Base-by-base conservation (phyloP, 2,113 vertebrate species). In the Eptatretus burgeri region DNA sequence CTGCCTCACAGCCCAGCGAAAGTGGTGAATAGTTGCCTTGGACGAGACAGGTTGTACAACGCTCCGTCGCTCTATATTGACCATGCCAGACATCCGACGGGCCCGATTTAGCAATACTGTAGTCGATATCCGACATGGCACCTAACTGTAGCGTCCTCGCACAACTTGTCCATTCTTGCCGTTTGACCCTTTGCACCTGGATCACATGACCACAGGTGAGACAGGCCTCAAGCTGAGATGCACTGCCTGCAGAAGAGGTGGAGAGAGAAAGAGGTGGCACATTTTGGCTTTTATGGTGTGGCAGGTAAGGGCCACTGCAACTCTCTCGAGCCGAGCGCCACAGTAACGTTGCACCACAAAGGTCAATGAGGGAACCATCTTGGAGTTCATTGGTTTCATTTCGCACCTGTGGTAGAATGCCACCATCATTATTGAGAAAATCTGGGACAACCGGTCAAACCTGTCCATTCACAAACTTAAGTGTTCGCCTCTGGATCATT, bases 21-120 rank as follows among this genome's bases (percentile, higher is more conserved):
- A 98, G 81, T 1, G 87, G 85, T 51, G 94, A 87, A 0, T 98
- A 98, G 53, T 87, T 88, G 60, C 91, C 91, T 63, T 95, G 73
- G 66, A 88, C 75, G 66, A 87, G 76, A 76, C 91, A 98, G 87
- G 95, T 95, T 41, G 27, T 3, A 41, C 27, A 41, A 41, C 27
- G 27, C 3, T 41, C 27, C 27, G 27, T 41, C 27, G 27, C 3
- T 41, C 27, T 41, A 41, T 41, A 41, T 7, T 41, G 27, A 41
- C 27, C 27, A 41, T 41, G 27, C 3, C 27, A 41, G 27, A 41
- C 27, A 41, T 41, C 27, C 27, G 27, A 41, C 27, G 3, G 27
- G 27, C 27, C 27, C 27, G 27, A 41, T 41, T 41, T 41, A 41
- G 27, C 27, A 41, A 41, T 7, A 41, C 27, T 41, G 27, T 41